Base-by-base conservation (phyloP, 2,888 invertebrate genomes). In the Volucella bombylans region DNA sequence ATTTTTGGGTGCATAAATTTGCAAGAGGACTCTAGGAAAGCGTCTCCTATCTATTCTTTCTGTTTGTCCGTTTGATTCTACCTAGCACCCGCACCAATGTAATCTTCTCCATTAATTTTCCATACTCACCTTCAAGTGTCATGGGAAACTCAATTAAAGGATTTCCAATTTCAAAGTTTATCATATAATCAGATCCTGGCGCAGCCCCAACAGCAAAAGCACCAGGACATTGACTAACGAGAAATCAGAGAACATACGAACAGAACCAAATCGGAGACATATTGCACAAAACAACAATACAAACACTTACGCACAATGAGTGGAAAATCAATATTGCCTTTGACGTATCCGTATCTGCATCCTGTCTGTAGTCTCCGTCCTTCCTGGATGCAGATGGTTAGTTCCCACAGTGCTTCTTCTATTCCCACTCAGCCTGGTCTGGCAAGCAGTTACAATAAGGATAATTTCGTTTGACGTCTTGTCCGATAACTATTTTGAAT, bases 81-180 rank as follows among this genome's bases (percentile, higher is more conserved):
- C 18, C 18, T 31, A 6, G 6, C 31, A 31, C 31, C 31, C 31
- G 31, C 31, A 31, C 31, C 31, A 31, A 31, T 6, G 31, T 4
- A 6, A 31, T 31, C 31, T 31, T 31, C 31, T 4, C 0, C 31
- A 31, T 31, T 31, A 15, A 45, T 12, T 9, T 11, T 18, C 4
- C 52, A 62, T 10, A 52, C 64, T 54, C 62, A 38, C 47, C 41
- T 45, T 38, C 65, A 50, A 77, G 77, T 71, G 71, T 61, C 77
- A 71, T 67, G 61, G 61, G 61, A 67, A 78, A 78, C 77, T 74
- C 69, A 83, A 79, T 83, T 83, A 79, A 83, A 83, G 79, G 73
- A 74, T 74, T 83, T 83, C 43, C 79, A 79, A 68, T 82, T 73
- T 73, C 57, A 59, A 49, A 83, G 64, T 54, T 73, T 73, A 79